A percentile compares a stretch with the other conserved stretches of the same genome.
Evolutionary conservation across 2,888 invertebrate genomes (phyloP).

Genomic region (Pristionchus maxplancki): DNA sequence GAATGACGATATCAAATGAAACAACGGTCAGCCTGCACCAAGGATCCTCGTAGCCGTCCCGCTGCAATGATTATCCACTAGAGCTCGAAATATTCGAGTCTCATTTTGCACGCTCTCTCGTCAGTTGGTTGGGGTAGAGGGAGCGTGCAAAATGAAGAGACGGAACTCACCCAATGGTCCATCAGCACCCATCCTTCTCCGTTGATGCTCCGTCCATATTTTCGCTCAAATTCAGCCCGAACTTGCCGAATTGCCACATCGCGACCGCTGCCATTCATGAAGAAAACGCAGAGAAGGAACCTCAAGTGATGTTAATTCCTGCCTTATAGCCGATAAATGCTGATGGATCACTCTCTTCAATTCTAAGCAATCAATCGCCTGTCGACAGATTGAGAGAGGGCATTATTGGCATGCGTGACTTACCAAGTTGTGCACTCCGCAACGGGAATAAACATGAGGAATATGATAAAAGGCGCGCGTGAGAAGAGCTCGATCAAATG

Average conservation of each 20-base stretch:
- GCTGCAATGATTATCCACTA: too few species aligned
- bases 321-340: too few species aligned
- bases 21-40: not conserved
- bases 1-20: not conserved
- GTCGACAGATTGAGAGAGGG: too few species aligned
- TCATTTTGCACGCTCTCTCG: too few species aligned
- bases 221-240: not conserved
- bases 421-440: not conserved
- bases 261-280: not conserved
- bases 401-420: not conserved
- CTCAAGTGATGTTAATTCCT: not conserved
- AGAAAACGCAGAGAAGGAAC: not conserved
- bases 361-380: too few species aligned
- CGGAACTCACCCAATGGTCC: conserved; percentile 4
- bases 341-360: too few species aligned
- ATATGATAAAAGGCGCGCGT: not conserved
- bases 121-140: too few species aligned
- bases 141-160: too few species aligned
- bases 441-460: not conserved
- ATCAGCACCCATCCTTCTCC: not conserved
- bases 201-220: not conserved
- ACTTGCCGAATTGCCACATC: not conserved
- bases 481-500: not conserved
- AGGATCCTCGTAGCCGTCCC: not conserved
- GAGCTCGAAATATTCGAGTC: too few species aligned